Base-by-base conservation (phyloP, 2,888 invertebrate genomes). In the Limenitis camilla region DNA sequence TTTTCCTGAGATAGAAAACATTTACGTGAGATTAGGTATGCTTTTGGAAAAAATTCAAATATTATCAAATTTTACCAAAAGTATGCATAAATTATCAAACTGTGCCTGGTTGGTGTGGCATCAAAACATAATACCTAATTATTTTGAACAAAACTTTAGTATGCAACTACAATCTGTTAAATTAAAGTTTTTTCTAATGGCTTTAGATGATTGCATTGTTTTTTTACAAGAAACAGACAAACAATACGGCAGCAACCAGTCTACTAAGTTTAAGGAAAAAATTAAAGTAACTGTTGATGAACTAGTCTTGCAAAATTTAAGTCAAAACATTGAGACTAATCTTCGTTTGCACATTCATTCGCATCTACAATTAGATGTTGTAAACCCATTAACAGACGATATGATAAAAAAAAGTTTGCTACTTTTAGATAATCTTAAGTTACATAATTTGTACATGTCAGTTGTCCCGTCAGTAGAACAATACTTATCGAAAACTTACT, bases 401-500 rank as follows among this genome's bases (percentile, higher is more conserved):
- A 90, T 92, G 72, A 91, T 93, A 53, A 90, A 91, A 59, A 89
- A 91, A 53, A 81, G 89, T 59, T 79, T 93, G 52, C 82, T 94
- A 8, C 81, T 88, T 52, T 72, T 90, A 8, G 82, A 90, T 53
- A 89, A 91, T 4, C 79, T 89, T 64, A 88, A 87, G 62, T 72
- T 90, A 32, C 81, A 86, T 59, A 88, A 89, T 45, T 72, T 88
- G 31, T 91, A 90, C 66, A 86, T 92, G 69, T 90, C 90, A 59
- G 80, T 94, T 19, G 90, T 91, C 77, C 90, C 92, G 83, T 79
- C 72, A 47, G 92, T 97, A 6, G 98, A 98, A 75, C 92, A 95
- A 71, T 98, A 98, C 80, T 89, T 99, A 61, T 96, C 97, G 67
- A 93, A 92, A 61, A 97, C 95, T 73, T 99, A 98, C 82, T 99